Evolutionary conservation across 2,113 vertebrate species (phyloP), one percentile per base, ranked within the genome.

Genomic region (Chloropsis hardwickii): DNA sequence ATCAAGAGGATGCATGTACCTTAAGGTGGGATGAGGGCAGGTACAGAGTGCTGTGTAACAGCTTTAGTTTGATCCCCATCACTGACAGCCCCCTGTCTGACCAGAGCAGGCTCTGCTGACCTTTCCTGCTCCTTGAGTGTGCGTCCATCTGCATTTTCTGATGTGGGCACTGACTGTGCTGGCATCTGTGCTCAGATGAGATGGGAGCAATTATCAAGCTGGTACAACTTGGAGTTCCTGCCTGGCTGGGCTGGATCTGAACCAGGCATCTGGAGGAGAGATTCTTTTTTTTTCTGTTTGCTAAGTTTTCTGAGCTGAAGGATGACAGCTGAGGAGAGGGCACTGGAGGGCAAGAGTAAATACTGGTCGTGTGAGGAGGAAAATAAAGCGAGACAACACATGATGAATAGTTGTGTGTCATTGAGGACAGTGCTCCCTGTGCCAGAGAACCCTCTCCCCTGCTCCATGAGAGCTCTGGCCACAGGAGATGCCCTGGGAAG

Each of bases 301-400:
- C 35, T n/a, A 11, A 14, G 33, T 72, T n/a, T 81, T 48, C 72
- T 83, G 81, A 92, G 74, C 7, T 4, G n/a, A 9, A 57, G n/a
- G 39, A 24, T 24, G 40, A 21, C 44, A 66, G n/a, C 15, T 51
- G 25, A 65, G 44, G n/a, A n/a, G 12, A 6, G 17, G 35, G 11
- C 15, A 17, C 11, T 16, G n/a, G 16, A 58, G 44, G 73, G 66
- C 12, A 44, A 8, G 61, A 11, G 11, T 31, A 58, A 66, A 58
- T 33, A 8, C 13, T 40, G 48, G n/a, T 23, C 0, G 1, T n/a
- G 11, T 17, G 33, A 85, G 60, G 61, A 14, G 14, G 3, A 2
- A 7, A 45, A 66, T 10, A 4, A 28, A 64, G 23, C 8, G 47
- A 35, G 9, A 19, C 10, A 50, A 12, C 2, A 10, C 22, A 0